Evolutionary conservation across 2,113 vertebrate genomes (phyloP).

Genomic region (Lipotes vexillifer): DNA sequence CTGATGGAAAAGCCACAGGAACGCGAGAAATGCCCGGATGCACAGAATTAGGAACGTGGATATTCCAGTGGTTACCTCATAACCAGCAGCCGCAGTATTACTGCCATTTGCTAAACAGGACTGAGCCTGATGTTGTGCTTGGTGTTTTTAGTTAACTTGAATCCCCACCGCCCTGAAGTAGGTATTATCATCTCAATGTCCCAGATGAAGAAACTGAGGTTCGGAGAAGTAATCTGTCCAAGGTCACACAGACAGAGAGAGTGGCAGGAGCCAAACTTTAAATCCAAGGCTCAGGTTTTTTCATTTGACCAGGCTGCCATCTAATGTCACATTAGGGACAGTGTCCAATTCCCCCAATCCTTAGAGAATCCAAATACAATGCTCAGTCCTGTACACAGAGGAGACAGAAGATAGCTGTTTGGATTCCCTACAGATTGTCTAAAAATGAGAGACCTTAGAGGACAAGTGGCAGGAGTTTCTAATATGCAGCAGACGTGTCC

Average conservation of each 20-base stretch:
- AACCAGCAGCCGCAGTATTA: neutral
- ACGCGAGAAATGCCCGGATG: neutral
- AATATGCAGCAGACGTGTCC: constrained; percentile 41
- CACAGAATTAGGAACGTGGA: neutral
- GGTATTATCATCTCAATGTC: neutral
- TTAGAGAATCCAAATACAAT: neutral
- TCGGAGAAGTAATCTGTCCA: neutral
- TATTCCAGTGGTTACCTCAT: neutral
- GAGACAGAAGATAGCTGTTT: neutral
- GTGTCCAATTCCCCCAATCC: neutral
- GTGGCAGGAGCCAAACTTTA: neutral
- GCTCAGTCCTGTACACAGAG: neutral
- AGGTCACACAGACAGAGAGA: neutral
- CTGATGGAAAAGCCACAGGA: neutral
- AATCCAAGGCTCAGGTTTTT: neutral
- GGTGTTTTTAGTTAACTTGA: neutral
- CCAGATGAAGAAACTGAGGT: neutral
- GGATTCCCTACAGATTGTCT: neutral
- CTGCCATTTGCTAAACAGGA: neutral
- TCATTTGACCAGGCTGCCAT: neutral
- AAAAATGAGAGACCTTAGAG: constrained; percentile 54
- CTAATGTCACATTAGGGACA: neutral
- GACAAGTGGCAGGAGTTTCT: constrained; percentile 37
- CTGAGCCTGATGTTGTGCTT: neutral
- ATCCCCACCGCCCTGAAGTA: neutral